Evolutionary conservation across 2,797 vertebrate genomes (phyloP).

Genomic region (Erithacus rubecula): DNA sequence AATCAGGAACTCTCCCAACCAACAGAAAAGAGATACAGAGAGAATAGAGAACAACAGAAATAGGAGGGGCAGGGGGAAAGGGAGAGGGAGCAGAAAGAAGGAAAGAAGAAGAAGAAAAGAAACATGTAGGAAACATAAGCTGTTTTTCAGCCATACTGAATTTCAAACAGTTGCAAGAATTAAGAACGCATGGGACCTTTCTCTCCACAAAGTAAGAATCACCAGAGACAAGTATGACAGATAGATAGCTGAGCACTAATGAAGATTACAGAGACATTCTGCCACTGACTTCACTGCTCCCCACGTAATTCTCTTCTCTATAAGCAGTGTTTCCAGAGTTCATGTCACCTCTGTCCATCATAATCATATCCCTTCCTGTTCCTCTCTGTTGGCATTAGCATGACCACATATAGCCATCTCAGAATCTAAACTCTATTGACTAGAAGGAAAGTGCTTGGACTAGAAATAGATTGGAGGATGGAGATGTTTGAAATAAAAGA

Average conservation of each 20-base stretch:
- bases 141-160: background rate
- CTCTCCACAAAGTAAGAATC: background rate
- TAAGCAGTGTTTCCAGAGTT: background rate
- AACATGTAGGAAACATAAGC: background rate
- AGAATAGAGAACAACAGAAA: background rate
- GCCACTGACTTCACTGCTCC: background rate
- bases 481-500: background rate
- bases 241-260: background rate
- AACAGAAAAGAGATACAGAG: background rate
- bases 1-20: background rate
- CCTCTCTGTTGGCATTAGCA: background rate
- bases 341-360: background rate
- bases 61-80: accelerated
- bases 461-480: background rate
- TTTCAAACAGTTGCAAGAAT: background rate
- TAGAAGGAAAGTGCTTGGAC: background rate
- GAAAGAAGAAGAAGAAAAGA: background rate
- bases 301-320: background rate
- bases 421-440: background rate
- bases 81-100: background rate
- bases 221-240: background rate
- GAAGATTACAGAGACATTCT: background rate
- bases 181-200: background rate
- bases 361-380: background rate
- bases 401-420: background rate